Percentiles rank a stretch among this genome's conserved stretches.
Conservation (phyloP, 2,113 vertebrate species). For the Psammodynastes pulverulentus region DNA sequence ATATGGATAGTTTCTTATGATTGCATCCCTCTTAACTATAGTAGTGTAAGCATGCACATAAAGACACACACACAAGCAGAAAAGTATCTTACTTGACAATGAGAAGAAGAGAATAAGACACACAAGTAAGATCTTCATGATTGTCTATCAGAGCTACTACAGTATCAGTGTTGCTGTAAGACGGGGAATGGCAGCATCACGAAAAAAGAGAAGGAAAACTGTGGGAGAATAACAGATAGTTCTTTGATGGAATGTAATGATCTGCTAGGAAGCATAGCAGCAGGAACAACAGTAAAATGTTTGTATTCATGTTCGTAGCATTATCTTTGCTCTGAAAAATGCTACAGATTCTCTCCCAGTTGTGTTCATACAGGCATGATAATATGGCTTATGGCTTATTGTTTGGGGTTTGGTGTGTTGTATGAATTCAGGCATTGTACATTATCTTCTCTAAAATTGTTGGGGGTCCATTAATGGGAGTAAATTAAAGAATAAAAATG, state of each 20-base stretch:
- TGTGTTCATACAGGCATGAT: background rate
- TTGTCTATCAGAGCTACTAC: background rate
- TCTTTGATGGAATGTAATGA: background rate
- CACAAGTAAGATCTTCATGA: background rate
- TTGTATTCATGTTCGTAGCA: background rate
- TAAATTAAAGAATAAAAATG: background rate
- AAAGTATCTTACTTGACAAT: background rate
- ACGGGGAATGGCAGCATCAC: background rate
- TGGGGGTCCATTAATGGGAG: background rate
- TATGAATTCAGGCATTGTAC: background rate
- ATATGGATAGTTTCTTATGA: background rate
- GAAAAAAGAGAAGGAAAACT: background rate
- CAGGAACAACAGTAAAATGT: background rate
- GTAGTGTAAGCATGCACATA: background rate
- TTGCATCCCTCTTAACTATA: background rate
- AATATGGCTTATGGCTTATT: background rate
- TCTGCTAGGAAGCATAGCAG: background rate
- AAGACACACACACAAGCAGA: background rate
- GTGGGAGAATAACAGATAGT: background rate
- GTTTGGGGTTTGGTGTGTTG: background rate
- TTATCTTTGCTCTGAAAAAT: background rate
- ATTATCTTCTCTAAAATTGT: background rate
- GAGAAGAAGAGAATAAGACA: background rate
- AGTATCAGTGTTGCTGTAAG: background rate
- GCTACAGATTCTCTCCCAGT: background rate